Base-by-base conservation (phyloP, 35 echinoderm and acorn worm species). In the Patiria miniata region DNA sequence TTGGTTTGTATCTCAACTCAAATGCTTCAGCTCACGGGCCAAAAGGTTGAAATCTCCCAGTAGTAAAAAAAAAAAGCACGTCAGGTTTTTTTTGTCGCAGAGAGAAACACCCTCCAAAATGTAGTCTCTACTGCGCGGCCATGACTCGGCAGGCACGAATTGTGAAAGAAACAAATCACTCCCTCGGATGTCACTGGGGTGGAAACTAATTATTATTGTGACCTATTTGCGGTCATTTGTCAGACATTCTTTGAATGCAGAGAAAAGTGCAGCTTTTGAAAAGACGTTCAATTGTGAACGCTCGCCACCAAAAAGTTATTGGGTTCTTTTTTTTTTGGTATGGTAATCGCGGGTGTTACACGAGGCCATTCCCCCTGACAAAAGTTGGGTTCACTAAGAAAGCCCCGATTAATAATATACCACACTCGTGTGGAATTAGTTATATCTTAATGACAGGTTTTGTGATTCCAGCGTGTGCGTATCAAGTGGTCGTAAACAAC, bases 171-270 rank as follows among this genome's bases (percentile, higher is more conserved):
- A 15, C 34, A 23, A 73, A 73, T 32, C 29, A 73, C 34, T 73
- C 21, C n/a, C 65, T 73, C 34, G 65, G 65, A 73, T 73, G 29
- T 73, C 65, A 73, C 65, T 73, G 65, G 65, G 65, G 65, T 73
- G 65, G 65, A 73, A 73, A 73, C 65, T 73, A 73, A 73, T 73
- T 30, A 73, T 73, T 30, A 73, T 73, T 73, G 65, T 73, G 65
- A 73, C 65, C 65, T 34, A 73, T 73, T 73, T 73, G 65, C 65
- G 65, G 65, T 73, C 65, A 73, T 73, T 73, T 73, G 65, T 73
- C 29, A 73, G 65, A 4, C 42, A 12, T 12, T 73, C 65, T 73
- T 18, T 73, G 26, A 73, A 73, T 73, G 57, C 19, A 73, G 26
- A 73, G 34, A 73, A 73, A 73, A 73, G 65, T 73, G 34, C 65